These are phyloP conservation scores for Sander lucioperca DNA, from an alignment of 2,113 vertebrate genomes.

Conservation along the genomic window DNA sequence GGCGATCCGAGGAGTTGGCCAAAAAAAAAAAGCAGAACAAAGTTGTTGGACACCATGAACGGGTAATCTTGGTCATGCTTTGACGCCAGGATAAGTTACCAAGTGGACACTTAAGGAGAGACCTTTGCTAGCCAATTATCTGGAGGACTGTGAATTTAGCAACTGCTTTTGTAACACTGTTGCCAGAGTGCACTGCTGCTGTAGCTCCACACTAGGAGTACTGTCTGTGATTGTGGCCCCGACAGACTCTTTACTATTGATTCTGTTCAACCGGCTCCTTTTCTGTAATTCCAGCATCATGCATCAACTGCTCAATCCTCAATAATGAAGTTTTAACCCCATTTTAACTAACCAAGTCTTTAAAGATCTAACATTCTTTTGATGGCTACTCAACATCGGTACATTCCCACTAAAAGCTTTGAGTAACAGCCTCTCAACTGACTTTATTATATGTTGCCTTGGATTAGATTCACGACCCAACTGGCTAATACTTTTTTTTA, in stretches of 20 bases:
- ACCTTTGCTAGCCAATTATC: conserved; percentile 31
- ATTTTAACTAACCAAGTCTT: conserved; percentile 31
- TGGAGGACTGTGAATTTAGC: conserved; percentile 50
- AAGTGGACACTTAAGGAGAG: conserved; percentile 26
- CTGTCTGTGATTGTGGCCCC: conserved; percentile 24
- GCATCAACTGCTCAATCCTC: conserved; percentile 34
- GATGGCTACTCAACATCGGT: conserved; percentile 18
- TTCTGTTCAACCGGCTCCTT: conserved; percentile 26
- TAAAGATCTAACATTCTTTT: conserved; percentile 28
- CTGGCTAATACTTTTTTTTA: conserved; percentile 22
- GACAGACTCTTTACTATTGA: conserved; percentile 18
- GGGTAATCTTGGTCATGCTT: conserved; percentile 15
- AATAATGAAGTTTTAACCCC: conserved; percentile 15
- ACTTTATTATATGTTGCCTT: conserved; percentile 11
- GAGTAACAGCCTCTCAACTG: conserved; percentile 12
- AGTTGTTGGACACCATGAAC: conserved; percentile 19
- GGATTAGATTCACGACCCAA: conserved; percentile 25
- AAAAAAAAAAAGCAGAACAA: conserved; percentile 34
- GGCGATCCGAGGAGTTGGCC: conserved; percentile 12
- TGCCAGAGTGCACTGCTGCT: conserved; percentile 62
- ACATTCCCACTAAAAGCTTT: conserved; percentile 63
- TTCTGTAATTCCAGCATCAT: conserved; percentile 45
- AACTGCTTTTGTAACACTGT: conserved; percentile 60
- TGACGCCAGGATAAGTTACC: conserved; percentile 30
- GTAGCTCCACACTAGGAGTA: conserved; percentile 29